These are phyloP conservation scores for Sarcophaga bullata DNA, from an alignment of 1,140 invertebrate genomes.

Conservation along the genomic window DNA sequence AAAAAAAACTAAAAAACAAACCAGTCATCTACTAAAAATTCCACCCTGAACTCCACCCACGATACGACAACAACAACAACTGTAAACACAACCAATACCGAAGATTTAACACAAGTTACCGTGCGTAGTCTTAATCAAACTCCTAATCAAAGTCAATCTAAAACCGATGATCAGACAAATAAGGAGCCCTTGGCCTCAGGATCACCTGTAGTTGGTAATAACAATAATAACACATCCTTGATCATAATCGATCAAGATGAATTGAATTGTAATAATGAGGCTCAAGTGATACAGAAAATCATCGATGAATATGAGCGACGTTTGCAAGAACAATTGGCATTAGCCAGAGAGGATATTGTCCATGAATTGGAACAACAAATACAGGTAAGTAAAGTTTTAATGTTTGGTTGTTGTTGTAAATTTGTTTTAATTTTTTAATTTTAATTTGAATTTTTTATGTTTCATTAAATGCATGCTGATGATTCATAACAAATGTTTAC, in stretches of 20 bases:
- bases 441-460: conserved; percentile 20
- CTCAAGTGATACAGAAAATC: conserved; percentile 66
- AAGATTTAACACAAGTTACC: conserved; percentile 28
- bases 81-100: conserved; percentile 7
- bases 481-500: conserved; percentile 5
- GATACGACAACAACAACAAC: conserved; percentile 28
- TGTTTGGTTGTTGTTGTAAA: not conserved
- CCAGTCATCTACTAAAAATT: conserved; percentile 48
- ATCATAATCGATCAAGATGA: conserved; percentile 64
- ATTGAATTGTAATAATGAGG: conserved; percentile 59
- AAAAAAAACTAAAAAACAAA: conserved; percentile 49
- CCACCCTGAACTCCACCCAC: conserved; percentile 17
- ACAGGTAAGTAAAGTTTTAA: conserved; percentile 67
- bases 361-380: conserved; percentile 71
- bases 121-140: conserved; percentile 20
- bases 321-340: conserved; percentile 70
- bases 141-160: not conserved
- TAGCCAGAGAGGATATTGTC: conserved; percentile 71
- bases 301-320: conserved; percentile 66
- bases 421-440: conserved; percentile 21
- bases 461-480: conserved; percentile 22
- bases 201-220: not conserved
- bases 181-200: not conserved
- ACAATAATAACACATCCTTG: conserved; percentile 52
- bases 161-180: not conserved